These are phyloP conservation scores for Pomatostomus ruficeps DNA, from an alignment of 2,113 vertebrate genomes.

Conservation along the genomic window DNA sequence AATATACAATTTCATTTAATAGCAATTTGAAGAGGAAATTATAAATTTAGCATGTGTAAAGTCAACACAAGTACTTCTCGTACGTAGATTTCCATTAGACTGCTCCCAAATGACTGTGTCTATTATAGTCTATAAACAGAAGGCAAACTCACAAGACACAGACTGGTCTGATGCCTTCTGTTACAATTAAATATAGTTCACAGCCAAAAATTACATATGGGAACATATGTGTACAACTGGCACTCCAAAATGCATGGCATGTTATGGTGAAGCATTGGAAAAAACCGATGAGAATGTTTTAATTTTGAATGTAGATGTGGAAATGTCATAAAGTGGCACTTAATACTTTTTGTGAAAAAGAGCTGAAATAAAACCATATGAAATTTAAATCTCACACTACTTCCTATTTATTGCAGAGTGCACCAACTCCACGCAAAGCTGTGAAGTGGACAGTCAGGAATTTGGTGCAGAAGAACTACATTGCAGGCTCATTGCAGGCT, in stretches of 20 bases:
- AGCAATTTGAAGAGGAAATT: too few relatives aligned
- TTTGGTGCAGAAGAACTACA: conserved; percentile 27
- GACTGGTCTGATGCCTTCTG: neutral
- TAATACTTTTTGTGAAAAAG: neutral
- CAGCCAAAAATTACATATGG: neutral
- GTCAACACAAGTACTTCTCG: neutral
- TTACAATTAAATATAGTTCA: neutral
- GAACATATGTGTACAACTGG: neutral
- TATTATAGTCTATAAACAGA: neutral
- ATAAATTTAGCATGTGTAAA: too few relatives aligned
- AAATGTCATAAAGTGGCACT: neutral
- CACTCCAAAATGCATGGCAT: neutral
- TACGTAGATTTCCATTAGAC: neutral
- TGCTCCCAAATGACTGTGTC: neutral
- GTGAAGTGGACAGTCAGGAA: conserved; percentile 13
- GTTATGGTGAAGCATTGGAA: neutral
- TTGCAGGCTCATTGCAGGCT: neutral
- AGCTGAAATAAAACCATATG: neutral
- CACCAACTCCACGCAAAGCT: neutral
- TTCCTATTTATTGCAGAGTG: neutral
- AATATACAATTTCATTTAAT: neutral
- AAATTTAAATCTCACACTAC: neutral
- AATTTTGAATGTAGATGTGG: neutral
- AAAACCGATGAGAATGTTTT: neutral
- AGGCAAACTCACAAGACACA: neutral